Evolutionary conservation across 2,888 invertebrate genomes (phyloP), one percentile per base, ranked within the genome.

Genomic region (Trilocha varians): DNA sequence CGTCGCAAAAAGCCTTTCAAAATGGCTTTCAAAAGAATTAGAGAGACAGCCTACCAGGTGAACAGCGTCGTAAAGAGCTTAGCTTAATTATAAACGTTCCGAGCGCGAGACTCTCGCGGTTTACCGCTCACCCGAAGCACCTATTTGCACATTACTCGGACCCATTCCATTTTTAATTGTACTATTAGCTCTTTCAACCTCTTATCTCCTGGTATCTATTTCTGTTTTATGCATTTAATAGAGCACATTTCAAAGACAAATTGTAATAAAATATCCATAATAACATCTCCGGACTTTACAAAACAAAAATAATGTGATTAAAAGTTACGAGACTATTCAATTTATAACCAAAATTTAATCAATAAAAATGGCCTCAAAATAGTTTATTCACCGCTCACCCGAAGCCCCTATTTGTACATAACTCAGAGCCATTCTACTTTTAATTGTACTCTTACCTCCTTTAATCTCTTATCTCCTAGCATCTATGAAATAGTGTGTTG

Each of bases 21-120:
- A 25, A 11, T 25, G 25, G 11, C 25, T 25, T 25, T 25, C 25
- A 25, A 25, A 25, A 25, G 25, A 25, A 25, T 25, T 25, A 25
- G 25, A 4, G 25, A 25, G 25, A 25, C 25, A 41, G 39, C 46
- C 44, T 50, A 56, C 55, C 57, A 61, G 59, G 65, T 57, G 55
- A 57, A 53, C 59, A 67, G 59, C 46, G 54, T 50, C 51, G 51
- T 61, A 60, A 65, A 73, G 60, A 67, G 65, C 66, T 66, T 70
- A 70, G 70, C 65, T 66, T 61, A 65, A 74, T 73, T 72, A 72
- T 53, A 52, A 60, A 41, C 57, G 61, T 56, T 57, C 49, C 44
- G 47, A 50, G 45, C 47, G 53, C 59, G 59, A 58, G 60, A 53
- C 55, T 55, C 52, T 49, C 49, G 61, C 48, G 62, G 65, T 63